phyloP scores from a whole-genome alignment of 1,140 invertebrate species.

The Drosophila murphyi region DNA sequence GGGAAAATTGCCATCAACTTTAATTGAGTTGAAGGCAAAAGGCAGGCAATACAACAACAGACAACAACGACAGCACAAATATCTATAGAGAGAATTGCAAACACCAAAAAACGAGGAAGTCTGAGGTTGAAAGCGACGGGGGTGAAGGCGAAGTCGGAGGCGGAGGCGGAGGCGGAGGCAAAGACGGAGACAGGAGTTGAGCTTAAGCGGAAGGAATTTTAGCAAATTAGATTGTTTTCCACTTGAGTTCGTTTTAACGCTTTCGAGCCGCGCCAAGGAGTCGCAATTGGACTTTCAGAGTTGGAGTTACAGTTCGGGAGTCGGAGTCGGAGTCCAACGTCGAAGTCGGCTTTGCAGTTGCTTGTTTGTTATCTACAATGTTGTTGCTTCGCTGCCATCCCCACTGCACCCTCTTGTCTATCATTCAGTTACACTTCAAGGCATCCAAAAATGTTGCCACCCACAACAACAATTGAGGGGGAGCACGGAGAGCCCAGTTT shows the following conservation, averaged over 20 bases:
- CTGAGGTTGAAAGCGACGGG: not conserved
- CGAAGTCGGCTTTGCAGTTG: constrained; percentile 6
- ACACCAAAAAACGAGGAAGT: constrained; percentile 17
- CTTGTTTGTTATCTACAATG: constrained; percentile 8
- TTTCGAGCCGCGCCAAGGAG: constrained; percentile 49
- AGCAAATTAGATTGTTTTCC: constrained; percentile 84
- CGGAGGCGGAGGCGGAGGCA: not conserved
- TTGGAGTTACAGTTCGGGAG: not conserved
- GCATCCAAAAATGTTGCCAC: constrained; percentile 47
- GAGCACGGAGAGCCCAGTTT: constrained; percentile 32
- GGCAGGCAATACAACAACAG: constrained; percentile 29
- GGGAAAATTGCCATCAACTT: constrained; percentile 78
- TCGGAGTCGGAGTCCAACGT: constrained; percentile 2
- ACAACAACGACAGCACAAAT: constrained; percentile 31
- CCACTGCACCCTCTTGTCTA: not conserved
- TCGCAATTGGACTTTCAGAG: constrained; percentile 14
- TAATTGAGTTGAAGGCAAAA: constrained; percentile 79
- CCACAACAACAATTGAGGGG: constrained; percentile 12
- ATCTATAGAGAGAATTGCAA: constrained; percentile 20
- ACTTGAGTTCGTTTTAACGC: constrained; percentile 84
- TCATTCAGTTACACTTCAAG: constrained; percentile 23
- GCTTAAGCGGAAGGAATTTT: constrained; percentile 77
- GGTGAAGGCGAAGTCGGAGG: not conserved
- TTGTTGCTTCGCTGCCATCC: not conserved
- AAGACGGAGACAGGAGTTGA: constrained; percentile 12